Evolutionary conservation across 92 coral and sea anemone species (phyloP).

Genomic region (Muricea muricata): DNA sequence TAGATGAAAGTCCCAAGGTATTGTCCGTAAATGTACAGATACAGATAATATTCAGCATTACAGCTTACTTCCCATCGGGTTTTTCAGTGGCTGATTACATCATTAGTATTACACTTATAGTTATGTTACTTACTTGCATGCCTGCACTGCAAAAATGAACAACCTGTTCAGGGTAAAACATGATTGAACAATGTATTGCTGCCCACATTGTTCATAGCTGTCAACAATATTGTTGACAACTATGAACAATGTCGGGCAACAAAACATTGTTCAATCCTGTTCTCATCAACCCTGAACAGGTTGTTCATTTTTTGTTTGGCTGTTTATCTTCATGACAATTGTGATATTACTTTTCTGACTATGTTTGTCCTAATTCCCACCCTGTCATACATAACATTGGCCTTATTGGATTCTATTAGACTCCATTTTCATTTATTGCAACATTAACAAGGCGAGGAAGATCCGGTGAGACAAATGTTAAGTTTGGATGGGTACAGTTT

Average conservation of each 20-base stretch:
- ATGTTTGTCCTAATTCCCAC: neutral
- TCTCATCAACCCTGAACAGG: too few relatives aligned
- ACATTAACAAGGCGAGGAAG: constrained; percentile 3
- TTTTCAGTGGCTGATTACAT: neutral
- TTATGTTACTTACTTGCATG: too few relatives aligned
- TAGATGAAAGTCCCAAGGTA: neutral
- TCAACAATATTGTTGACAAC: too few relatives aligned
- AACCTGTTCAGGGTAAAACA: too few relatives aligned
- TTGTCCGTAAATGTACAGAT: neutral
- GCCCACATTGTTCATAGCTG: too few relatives aligned
- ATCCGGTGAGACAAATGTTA: constrained; percentile 2
- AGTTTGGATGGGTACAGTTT: constrained; percentile 15
- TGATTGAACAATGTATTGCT: too few relatives aligned
- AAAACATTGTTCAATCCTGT: too few relatives aligned
- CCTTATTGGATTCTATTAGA: neutral
- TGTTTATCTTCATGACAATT: neutral
- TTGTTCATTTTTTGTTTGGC: too few relatives aligned
- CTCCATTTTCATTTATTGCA: neutral
- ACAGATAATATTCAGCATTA: neutral
- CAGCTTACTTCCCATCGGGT: neutral
- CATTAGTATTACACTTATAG: neutral
- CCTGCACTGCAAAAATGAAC: too few relatives aligned
- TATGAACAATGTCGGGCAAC: too few relatives aligned
- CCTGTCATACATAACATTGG: neutral
- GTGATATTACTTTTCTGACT: neutral